Conservation (phyloP, 1,140 invertebrate genomes). For the Fopius arisanus region DNA sequence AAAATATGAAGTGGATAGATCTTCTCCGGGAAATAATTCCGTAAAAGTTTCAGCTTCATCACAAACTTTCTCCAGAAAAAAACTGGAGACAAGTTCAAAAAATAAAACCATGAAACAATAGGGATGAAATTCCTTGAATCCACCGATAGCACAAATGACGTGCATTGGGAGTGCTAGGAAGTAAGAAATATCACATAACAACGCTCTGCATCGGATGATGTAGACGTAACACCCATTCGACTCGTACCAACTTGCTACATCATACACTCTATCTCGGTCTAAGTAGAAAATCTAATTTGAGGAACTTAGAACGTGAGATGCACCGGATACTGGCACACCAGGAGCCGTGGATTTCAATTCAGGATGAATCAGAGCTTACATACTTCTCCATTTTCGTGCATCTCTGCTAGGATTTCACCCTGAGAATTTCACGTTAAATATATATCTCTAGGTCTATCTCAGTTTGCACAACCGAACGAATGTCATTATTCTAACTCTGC, state of each 20-base stretch:
- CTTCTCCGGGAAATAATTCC: too few species aligned
- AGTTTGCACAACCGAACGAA: neutral
- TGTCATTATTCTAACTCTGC: neutral
- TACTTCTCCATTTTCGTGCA: slow-evolving; percentile 8
- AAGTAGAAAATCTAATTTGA: slow-evolving; percentile 63
- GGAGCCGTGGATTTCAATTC: neutral
- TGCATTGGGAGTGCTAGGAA: neutral
- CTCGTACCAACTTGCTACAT: neutral
- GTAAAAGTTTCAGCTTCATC: too few species aligned
- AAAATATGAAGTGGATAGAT: too few species aligned
- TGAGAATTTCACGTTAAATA: neutral
- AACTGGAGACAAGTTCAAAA: neutral
- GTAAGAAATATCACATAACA: neutral
- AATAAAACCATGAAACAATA: neutral
- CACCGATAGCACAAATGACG: neutral
- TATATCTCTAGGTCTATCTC: neutral
- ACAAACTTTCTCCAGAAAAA: too few species aligned
- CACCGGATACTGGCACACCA: slow-evolving; percentile 46
- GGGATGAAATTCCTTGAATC: neutral
- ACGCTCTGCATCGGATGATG: neutral
- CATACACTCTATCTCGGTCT: slow-evolving; percentile 42
- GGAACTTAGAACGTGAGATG: slow-evolving; percentile 58
- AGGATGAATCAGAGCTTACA: neutral
- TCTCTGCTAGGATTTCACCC: neutral
- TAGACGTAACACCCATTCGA: slow-evolving; percentile 6